Conservation (phyloP, 2,797 vertebrate species). For the Oreochromis mossambicus region DNA sequence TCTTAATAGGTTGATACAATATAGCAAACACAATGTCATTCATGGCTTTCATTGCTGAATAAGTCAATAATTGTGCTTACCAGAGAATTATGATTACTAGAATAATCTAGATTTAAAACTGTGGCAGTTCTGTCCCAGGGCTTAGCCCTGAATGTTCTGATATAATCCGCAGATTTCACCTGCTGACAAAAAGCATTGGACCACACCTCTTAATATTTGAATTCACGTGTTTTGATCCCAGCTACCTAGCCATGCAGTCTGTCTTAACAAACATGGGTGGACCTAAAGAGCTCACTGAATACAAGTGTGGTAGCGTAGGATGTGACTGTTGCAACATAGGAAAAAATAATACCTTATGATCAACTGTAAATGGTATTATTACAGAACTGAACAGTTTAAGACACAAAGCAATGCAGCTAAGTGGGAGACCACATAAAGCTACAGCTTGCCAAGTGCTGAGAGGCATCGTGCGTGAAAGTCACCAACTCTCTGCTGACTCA, state of each 20-base stretch:
- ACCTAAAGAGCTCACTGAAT: not conserved
- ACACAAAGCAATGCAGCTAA: not conserved
- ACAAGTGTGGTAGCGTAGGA: not conserved
- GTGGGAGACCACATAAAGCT: not conserved
- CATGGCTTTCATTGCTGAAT: not conserved
- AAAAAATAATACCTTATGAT: not conserved
- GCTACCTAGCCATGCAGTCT: not conserved
- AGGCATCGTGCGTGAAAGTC: accelerated
- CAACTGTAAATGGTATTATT: not conserved
- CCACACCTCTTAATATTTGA: not conserved
- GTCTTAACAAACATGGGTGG: not conserved
- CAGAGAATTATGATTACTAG: not conserved
- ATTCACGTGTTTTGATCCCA: not conserved
- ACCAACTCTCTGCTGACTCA: not conserved
- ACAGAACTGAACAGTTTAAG: not conserved
- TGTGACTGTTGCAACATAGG: not conserved
- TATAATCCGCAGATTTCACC: not conserved
- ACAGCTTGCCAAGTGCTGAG: not conserved
- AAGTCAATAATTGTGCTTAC: not conserved
- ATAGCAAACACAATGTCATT: not conserved
- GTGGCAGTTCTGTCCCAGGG: not conserved
- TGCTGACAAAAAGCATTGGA: not conserved
- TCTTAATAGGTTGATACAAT: not conserved
- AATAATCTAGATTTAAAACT: not conserved
- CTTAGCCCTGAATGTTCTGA: not conserved